Conservation (phyloP, 2,113 vertebrate species). For the Ptilorrhoa leucosticta region DNA sequence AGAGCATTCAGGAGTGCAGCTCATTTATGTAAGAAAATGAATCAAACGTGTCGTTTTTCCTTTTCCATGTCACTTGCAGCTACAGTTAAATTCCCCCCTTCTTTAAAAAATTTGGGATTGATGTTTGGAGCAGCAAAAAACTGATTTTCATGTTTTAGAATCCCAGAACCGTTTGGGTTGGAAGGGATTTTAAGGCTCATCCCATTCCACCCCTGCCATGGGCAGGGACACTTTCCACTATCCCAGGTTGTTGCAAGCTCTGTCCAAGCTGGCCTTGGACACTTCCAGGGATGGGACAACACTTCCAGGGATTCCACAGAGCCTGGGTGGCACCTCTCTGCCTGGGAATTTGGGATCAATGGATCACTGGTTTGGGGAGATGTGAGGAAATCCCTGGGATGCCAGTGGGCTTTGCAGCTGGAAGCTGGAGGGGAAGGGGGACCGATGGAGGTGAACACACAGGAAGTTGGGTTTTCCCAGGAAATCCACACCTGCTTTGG, state of each 20-base stretch:
- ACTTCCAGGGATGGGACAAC: not conserved
- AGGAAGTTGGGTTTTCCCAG: too few species aligned
- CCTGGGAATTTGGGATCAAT: not conserved
- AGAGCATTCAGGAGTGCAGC: not conserved
- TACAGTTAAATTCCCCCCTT: not conserved
- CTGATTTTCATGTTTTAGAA: not conserved
- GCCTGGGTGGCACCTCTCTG: not conserved
- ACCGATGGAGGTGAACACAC: fast-evolving
- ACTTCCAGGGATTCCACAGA: not conserved
- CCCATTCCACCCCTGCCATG: not conserved
- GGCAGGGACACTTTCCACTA: not conserved
- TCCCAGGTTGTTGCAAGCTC: not conserved
- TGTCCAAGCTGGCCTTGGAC: not conserved
- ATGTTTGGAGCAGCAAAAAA: not conserved
- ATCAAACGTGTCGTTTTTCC: not conserved
- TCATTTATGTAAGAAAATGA: not conserved
- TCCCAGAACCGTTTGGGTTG: not conserved
- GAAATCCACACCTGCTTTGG: not conserved
- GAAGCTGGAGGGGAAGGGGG: not conserved
- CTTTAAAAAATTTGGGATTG: not conserved
- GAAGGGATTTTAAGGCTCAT: not conserved
- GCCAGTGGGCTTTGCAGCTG: not conserved
- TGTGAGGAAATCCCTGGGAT: not conserved
- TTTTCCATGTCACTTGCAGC: not conserved
- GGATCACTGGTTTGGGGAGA: not conserved